Conservation (phyloP, 2,888 invertebrate species). For the Gisinianus flammeolus region DNA sequence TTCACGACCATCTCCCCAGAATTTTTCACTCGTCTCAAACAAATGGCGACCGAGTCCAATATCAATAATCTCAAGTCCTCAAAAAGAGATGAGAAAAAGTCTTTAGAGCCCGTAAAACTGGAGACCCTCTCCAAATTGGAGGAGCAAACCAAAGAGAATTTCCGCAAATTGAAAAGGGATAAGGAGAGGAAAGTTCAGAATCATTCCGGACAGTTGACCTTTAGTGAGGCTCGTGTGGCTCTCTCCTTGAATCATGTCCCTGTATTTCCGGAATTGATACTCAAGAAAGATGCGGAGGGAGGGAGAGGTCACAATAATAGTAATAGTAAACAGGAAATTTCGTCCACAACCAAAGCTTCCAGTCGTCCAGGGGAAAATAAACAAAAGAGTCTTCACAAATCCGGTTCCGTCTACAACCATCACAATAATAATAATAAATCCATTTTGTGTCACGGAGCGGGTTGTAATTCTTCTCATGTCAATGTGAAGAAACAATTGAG, state of each 20-base stretch:
- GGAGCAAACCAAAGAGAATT: not conserved
- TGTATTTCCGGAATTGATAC: not conserved
- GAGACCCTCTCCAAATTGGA: not conserved
- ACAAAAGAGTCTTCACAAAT: too few relatives aligned
- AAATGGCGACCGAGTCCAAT: constrained; percentile 23
- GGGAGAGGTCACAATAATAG: not conserved
- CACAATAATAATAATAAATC: not conserved
- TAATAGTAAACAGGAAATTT: not conserved
- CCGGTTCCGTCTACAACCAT: not conserved
- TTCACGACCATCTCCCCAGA: constrained; percentile 23
- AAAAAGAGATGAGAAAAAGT: not conserved
- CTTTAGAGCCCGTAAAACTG: not conserved
- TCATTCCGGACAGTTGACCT: not conserved
- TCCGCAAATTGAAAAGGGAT: not conserved
- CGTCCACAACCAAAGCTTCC: not conserved
- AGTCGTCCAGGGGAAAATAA: not conserved
- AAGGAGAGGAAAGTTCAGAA: not conserved
- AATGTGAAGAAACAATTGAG: constrained; percentile 19
- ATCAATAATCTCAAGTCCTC: not conserved
- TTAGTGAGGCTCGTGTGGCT: constrained; percentile 5
- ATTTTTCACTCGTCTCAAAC: constrained; percentile 27
- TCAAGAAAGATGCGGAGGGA: not conserved
- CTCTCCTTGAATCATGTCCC: constrained; percentile 20
- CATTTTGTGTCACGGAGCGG: constrained; percentile 15
- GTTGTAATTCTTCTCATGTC: not conserved